phyloP scores from a whole-genome alignment of 2,797 vertebrate genomes.

The Synaphobranchus kaupii region DNA sequence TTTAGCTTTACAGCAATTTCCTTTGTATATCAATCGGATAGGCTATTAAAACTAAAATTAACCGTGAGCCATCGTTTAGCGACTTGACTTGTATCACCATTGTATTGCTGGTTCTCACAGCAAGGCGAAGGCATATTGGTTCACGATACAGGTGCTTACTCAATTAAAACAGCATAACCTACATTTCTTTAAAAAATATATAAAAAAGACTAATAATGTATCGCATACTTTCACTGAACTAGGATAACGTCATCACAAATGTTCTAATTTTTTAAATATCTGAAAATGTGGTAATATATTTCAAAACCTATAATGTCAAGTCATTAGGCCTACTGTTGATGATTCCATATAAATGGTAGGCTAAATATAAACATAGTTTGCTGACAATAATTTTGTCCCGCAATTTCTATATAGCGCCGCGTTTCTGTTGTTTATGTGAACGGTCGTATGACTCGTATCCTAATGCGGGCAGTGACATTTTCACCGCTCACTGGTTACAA shows the following conservation, averaged over 20 bases:
- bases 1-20: neutral
- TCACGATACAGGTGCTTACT: neutral
- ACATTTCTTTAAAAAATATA: neutral
- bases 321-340: neutral
- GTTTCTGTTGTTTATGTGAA: constrained; percentile 51
- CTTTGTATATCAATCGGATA: neutral
- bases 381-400: constrained; percentile 45
- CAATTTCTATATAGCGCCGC: constrained; percentile 36
- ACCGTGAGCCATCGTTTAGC: neutral
- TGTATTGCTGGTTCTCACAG: neutral
- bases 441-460: constrained; percentile 38
- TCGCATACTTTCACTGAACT: neutral
- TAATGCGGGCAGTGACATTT: constrained; percentile 68
- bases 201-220: neutral
- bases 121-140: neutral
- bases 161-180: neutral
- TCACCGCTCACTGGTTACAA: constrained; percentile 61
- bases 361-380: neutral
- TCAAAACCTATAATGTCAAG: neutral
- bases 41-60: neutral
- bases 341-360: neutral
- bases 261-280: neutral
- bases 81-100: neutral
- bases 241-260: neutral
- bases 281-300: neutral